Evolutionary conservation across 2,113 vertebrate species (phyloP).

Genomic region (Chloebia gouldiae): DNA sequence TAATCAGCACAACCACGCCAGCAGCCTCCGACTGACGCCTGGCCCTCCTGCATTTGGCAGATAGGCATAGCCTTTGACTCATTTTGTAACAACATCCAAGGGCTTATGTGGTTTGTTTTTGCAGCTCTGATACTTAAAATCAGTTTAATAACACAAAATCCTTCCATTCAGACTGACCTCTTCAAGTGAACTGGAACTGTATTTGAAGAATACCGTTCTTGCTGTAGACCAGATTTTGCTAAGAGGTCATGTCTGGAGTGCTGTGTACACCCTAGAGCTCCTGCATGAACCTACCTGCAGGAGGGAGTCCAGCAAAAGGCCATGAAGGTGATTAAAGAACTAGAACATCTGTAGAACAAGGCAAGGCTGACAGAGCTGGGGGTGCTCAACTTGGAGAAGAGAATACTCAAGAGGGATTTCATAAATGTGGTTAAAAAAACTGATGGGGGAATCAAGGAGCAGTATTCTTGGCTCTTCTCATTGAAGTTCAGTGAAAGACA

Average conservation of each 20-base stretch:
- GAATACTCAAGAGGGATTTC: neutral
- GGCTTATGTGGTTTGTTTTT: neutral
- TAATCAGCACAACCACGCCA: fast-evolving
- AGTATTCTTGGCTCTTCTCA: neutral
- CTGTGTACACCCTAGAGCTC: neutral
- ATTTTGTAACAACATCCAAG: neutral
- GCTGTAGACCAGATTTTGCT: neutral
- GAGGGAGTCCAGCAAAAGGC: neutral
- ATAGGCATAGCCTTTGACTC: neutral
- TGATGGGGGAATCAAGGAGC: neutral
- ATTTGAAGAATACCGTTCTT: neutral
- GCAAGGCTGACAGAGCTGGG: neutral
- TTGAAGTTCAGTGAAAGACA: neutral
- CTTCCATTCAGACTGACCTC: neutral
- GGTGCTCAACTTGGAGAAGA: neutral
- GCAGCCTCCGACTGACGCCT: neutral
- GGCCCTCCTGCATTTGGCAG: neutral
- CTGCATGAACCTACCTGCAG: neutral
- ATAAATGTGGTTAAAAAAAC: neutral
- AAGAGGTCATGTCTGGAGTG: neutral
- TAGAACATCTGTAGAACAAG: neutral
- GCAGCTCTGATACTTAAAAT: neutral
- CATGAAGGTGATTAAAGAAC: neutral
- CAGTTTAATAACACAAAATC: neutral
- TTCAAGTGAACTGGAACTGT: neutral